Conservation (phyloP, 2,113 vertebrate genomes). For the Megaceryle torquata region DNA sequence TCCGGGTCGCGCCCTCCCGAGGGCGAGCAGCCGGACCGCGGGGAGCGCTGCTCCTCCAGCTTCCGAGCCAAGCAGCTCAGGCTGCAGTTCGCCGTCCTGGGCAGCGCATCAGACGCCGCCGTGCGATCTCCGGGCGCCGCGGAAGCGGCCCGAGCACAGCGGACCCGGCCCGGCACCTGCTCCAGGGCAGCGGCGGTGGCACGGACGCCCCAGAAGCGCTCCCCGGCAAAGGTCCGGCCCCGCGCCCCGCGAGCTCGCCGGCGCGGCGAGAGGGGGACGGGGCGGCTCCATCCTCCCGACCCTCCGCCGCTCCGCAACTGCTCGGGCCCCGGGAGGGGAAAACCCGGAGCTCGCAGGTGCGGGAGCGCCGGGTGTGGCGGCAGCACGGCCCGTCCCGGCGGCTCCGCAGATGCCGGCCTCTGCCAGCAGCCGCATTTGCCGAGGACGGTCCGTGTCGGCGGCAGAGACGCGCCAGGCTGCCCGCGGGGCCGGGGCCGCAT, state of each 20-base stretch:
- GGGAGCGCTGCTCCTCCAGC: no score
- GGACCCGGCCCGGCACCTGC: background rate
- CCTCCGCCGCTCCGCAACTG: no score
- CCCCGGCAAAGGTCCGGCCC: background rate
- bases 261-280: background rate
- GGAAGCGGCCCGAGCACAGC: background rate
- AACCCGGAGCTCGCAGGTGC: background rate
- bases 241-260: background rate
- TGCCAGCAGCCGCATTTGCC: no score
- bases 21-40: no score
- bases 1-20: no score
- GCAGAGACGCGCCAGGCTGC: background rate
- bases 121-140: no score
- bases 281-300: background rate
- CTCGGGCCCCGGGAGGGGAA: background rate
- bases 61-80: no score
- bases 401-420: background rate
- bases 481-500: background rate
- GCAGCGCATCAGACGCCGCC: no score
- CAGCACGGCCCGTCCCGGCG: background rate
- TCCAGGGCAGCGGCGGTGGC: background rate
- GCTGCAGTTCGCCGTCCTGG: no score
- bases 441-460: background rate
- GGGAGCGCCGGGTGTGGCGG: background rate
- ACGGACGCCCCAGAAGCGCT: background rate